Base-by-base conservation (phyloP, 1,140 invertebrate species). In the Sycophaga agraensis region DNA sequence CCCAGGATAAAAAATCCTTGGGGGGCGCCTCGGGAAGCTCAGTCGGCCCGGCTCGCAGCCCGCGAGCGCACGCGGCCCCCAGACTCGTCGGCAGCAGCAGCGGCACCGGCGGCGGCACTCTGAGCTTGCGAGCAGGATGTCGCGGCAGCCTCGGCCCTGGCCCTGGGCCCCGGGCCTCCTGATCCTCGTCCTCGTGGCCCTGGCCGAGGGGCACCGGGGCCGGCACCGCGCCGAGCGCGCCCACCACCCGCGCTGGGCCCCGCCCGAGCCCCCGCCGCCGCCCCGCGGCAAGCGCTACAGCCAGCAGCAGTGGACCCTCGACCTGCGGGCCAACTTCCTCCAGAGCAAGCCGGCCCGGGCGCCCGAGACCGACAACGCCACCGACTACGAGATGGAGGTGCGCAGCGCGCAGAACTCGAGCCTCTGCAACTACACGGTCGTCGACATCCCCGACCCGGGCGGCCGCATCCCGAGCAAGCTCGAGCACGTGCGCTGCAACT, bases 381-480 rank as follows among this genome's bases (percentile, higher is more conserved):
- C 28, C 28, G 28, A 11, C 4, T 69, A 59, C 53, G 66, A 67
- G 49, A 5, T 67, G 4, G 66, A 72, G 8, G 45, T 68, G 5
- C 50, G 50, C 9, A 35, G 60, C 39, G 67, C 58, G 12, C 66
- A 73, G 43, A 65, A 69, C 14, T 61, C 34, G 9, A 65, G 70
- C 1, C 34, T 70, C 9, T 73, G 70, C 42, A 67, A 61, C 16
- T 73, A 73, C 49, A 71, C 62, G 16, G 58, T 73, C 0, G 48
- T 63, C 1, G 46, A 65, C 8, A 49, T 72, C 6, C 56, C 55
- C 0, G 65, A 70, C 19, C 16, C 4, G 0, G 51, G 22, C 0
- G 56, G 49, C 9, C 31, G 65, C 5, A 17, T 64, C 0, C 62
- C 64, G 8, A 48, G 37, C 4, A 31, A 65, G 2, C 48, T 73